phyloP scores from a whole-genome alignment of 2,888 invertebrate species.

The Cyclophora albipunctata region DNA sequence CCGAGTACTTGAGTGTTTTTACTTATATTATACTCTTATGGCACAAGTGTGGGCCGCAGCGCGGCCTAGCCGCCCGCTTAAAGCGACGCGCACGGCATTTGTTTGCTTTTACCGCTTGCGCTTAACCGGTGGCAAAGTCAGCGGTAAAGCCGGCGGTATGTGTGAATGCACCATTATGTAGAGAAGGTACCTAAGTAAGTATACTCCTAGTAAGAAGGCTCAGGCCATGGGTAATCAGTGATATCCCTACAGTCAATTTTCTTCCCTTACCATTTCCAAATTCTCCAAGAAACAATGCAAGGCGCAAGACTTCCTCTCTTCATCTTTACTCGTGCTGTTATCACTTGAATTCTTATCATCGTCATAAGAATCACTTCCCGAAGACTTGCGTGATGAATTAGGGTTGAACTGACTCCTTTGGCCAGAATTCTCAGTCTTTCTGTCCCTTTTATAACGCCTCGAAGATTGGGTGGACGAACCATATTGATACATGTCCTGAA shows the following conservation, averaged over 20 bases:
- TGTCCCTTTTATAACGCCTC: slow-evolving; percentile 49
- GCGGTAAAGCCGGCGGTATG: no score
- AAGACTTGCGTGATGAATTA: slow-evolving; percentile 34
- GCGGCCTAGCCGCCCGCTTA: no score
- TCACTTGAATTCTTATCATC: slow-evolving; percentile 40
- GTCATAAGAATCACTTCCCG: slow-evolving; percentile 28
- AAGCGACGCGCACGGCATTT: no score
- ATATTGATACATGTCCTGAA: slow-evolving; percentile 33
- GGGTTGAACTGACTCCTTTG: slow-evolving; percentile 66
- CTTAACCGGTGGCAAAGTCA: no score
- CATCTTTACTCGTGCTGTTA: slow-evolving; percentile 37
- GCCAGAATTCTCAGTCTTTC: slow-evolving; percentile 50
- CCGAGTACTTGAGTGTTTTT: no score
- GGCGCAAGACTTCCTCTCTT: slow-evolving; percentile 67
- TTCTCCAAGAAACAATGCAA: slow-evolving; percentile 82
- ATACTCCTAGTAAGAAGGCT: no score
- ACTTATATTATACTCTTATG: no score
- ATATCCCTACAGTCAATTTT: not conserved
- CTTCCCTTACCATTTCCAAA: slow-evolving; percentile 76
- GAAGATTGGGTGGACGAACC: slow-evolving; percentile 34
- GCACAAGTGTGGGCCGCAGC: no score
- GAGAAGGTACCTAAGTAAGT: no score
- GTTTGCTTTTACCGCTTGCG: no score
- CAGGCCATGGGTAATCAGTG: no score
- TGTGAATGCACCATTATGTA: no score